Evolutionary conservation across 2,797 vertebrate species (phyloP), one percentile per base, ranked within the genome.

Genomic region (Uromys caudimaculatus): DNA sequence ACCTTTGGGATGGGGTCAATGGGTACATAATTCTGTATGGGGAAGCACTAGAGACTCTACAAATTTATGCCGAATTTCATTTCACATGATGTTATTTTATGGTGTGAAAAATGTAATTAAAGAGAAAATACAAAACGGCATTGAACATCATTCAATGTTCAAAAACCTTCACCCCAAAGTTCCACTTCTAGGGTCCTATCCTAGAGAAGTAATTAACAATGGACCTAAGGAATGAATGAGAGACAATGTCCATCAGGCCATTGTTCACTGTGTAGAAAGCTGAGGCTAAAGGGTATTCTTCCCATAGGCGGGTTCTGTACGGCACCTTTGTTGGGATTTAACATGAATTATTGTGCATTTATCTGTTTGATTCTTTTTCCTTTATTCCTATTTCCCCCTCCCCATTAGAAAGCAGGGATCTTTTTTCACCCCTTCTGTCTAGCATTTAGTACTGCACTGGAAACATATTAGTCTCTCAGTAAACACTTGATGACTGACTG

Each of bases 61-160:
- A 81, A 38, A 54, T 24, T 29, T 1, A 41, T 9, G 32, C 16
- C 3, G 1, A 58, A 29, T 32, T 12, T 35, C 47, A 79, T 29
- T 83, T 88, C 52, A n/a, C 38, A 84, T 8, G 0, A 19, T 56
- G 21, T 35, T 85, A 75, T 84, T 95, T 89, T 79, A 29, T 47
- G 87, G 76, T 52, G 38, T 47, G 35, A 83, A 96, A 58, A 85
- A 81, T 0, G 0, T 75, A 79, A 81, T 38, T 56, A 47, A 17
- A 73, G 38, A 84, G 76, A 89, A 96, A 93, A 88, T 7, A 44
- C 32, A 83, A 93, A 89, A 67, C 10, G 35, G 21, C 35, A 10
- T 75, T 14, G 47, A 56, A 58, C 50, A 71, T 58, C 54, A 58
- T 62, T 29, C 7, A 84, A 92, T 2, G 21, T 82, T 50, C 73